Evolutionary conservation across 2,797 vertebrate genomes (phyloP).

Genomic region (Spondyliosoma cantharus): DNA sequence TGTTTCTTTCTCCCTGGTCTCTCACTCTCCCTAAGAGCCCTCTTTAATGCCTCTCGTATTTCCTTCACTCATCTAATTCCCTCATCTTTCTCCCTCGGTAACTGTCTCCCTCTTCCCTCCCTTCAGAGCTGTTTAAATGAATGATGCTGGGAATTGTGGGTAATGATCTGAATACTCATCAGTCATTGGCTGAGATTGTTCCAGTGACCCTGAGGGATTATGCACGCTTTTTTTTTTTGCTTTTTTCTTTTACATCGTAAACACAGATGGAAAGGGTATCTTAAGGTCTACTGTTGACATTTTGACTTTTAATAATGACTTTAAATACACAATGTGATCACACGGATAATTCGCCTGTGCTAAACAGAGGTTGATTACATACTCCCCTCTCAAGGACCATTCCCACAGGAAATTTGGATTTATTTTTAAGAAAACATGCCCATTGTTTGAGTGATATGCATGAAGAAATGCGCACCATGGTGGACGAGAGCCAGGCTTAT

Average conservation of each 20-base stretch:
- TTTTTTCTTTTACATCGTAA: not conserved
- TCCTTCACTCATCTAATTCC: constrained; percentile 20
- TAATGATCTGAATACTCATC: constrained; percentile 66
- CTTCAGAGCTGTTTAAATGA: constrained; percentile 50
- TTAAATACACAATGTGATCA: constrained; percentile 21
- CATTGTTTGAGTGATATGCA: not conserved
- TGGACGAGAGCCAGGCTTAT: not conserved
- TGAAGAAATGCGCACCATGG: not conserved
- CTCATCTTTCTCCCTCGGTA: constrained; percentile 5
- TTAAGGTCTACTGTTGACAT: constrained; percentile 1
- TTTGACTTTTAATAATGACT: constrained; percentile 16
- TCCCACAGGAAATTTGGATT: constrained; percentile 23
- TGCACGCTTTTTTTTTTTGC: constrained; percentile 1
- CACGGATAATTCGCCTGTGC: not conserved
- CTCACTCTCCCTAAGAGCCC: constrained; percentile 1
- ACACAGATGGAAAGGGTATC: constrained; percentile 21
- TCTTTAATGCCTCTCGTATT: constrained; percentile 19
- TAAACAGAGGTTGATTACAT: not conserved
- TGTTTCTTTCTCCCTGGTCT: constrained; percentile 2
- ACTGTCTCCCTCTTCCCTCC: constrained; percentile 8
- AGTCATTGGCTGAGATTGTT: constrained; percentile 49
- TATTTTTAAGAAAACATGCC: constrained; percentile 22
- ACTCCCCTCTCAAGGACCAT: not conserved
- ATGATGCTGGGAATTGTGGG: constrained; percentile 65
- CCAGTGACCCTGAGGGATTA: constrained; percentile 52